A percentile compares a stretch with the other conserved stretches of the same genome.
Evolutionary conservation across 2,888 invertebrate genomes (phyloP).

Genomic region (Seira musarum): DNA sequence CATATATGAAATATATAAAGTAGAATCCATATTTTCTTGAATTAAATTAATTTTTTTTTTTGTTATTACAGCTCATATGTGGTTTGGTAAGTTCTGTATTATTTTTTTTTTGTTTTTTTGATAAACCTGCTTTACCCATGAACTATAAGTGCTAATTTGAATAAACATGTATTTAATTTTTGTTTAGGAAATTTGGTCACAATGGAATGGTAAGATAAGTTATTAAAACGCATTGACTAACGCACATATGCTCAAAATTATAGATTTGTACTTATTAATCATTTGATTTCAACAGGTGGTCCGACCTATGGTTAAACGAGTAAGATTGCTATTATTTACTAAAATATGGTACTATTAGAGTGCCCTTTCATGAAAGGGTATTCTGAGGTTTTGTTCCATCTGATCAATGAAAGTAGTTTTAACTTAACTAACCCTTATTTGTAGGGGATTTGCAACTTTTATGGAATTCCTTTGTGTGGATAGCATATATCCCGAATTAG

Average conservation of each 20-base stretch:
- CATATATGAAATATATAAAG: too few species aligned
- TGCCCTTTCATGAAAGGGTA: too few species aligned
- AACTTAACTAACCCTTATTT: too few species aligned
- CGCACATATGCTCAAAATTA: not conserved
- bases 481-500: conserved; percentile 75
- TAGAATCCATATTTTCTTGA: too few species aligned
- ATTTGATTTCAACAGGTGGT: conserved; percentile 15
- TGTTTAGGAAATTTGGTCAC: conserved; percentile 45
- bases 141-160: not conserved
- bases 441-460: conserved; percentile 76
- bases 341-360: too few species aligned
- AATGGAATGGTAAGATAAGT: conserved; percentile 69
- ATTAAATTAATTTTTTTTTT: too few species aligned
- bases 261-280: not conserved
- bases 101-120: conserved; percentile 7
- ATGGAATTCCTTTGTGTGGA: conserved; percentile 76
- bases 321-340: too few species aligned
- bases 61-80: conserved; percentile 74
- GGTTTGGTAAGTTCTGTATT: conserved; percentile 76
- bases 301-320: conserved; percentile 28
- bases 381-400: too few species aligned
- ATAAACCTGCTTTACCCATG: not conserved
- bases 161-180: not conserved
- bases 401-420: too few species aligned
- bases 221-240: not conserved